phyloP scores from a whole-genome alignment of 1,140 invertebrate species.

The Penaeus indicus region DNA sequence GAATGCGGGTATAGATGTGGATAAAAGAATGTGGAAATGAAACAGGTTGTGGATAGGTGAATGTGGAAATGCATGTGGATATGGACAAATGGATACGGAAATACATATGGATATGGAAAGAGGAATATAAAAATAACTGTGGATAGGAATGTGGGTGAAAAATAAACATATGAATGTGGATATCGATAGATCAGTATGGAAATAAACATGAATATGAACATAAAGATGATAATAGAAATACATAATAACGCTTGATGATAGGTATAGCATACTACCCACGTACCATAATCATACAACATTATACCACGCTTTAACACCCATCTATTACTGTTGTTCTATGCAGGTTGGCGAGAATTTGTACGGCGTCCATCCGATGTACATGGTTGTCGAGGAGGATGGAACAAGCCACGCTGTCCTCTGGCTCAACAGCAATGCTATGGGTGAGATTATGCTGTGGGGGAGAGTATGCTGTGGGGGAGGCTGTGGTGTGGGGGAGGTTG shows the following conservation, averaged over 20 bases:
- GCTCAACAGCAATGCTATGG: constrained; percentile 74
- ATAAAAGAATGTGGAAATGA: no score
- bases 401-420: constrained; percentile 71
- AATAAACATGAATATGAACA: no score
- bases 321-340: background rate
- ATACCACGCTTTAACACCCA: background rate
- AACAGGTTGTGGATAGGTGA: background rate
- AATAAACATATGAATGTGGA: no score
- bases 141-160: no score
- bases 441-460: background rate
- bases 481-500: no score
- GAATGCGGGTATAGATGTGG: no score
- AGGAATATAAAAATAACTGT: no score
- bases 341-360: constrained; percentile 70
- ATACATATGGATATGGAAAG: no score
- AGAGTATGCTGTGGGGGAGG: no score
- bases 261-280: background rate
- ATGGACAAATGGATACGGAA: background rate
- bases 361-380: constrained; percentile 75
- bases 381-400: constrained; percentile 72
- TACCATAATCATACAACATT: background rate
- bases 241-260: no score
- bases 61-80: background rate
- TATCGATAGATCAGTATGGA: no score
- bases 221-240: no score